Base-by-base conservation (phyloP, 1,140 invertebrate genomes). In the Drosophila orosa region DNA sequence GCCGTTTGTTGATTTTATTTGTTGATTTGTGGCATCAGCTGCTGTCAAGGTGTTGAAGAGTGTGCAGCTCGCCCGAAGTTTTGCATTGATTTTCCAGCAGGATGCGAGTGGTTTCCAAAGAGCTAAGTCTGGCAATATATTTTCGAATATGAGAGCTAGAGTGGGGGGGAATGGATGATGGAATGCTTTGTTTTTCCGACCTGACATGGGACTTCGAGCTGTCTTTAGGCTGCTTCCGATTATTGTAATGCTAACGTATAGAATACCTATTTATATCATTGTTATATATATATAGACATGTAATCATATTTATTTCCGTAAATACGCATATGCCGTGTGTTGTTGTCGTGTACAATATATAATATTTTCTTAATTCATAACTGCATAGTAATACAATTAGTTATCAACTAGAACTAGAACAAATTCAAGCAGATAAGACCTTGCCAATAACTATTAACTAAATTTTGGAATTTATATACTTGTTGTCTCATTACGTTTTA, bases 31-130 rank as follows among this genome's bases (percentile, higher is more conserved):
- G 80, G 72, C 80, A 80, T 80, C 68, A 69, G 50, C 76, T 68
- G 79, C 83, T 75, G 83, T 86, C 83, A 87, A 89, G 82, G 83
- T 86, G 82, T 86, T 80, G 81, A 80, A 74, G 66, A 68, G 54
- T 47, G 60, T 48, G 50, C 47, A 25, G 56, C 42, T 54, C 24
- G 63, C 54, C 58, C 13, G 42, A 44, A 65, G 67, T 56, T 66
- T 57, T 44, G 27, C 24, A 63, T 50, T 47, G 75, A 77, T 40
- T 76, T 77, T 37, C 29, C 39, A 67, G 50, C 50, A 44, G 65
- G 54, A 75, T n/a, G n/a, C n/a, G n/a, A n/a, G n/a, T n/a, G n/a
- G n/a, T n/a, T n/a, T 29, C 25, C 24, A 15, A 29, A 35, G 63
- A 33, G 57, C 61, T 50, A 48, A 71, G 63, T 45, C 52, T 65